phyloP scores from a whole-genome alignment of 1,140 invertebrate species.

The Caenorhabditis brenneri region DNA sequence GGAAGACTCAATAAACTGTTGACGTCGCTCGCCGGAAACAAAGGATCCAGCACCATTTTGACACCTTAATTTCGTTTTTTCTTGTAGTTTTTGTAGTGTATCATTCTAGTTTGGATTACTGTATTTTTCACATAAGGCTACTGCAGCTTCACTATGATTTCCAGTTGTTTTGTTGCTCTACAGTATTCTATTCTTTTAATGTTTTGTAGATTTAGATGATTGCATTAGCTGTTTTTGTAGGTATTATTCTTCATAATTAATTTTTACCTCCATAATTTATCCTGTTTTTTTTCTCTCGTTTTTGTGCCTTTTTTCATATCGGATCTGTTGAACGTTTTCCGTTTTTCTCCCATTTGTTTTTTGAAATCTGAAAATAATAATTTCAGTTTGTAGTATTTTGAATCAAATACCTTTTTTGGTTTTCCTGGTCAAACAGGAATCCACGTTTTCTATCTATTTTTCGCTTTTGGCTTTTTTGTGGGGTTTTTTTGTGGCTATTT shows the following conservation, averaged over 20 bases:
- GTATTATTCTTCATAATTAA: too few relatives aligned
- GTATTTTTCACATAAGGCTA: too few relatives aligned
- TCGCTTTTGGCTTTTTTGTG: neutral
- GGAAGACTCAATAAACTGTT: slow-evolving; percentile 86
- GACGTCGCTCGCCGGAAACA: slow-evolving; percentile 79
- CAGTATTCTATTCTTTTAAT: neutral
- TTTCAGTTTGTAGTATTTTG: too few relatives aligned
- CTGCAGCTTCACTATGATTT: slow-evolving; percentile 8
- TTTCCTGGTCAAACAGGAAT: neutral
- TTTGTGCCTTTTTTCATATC: too few relatives aligned
- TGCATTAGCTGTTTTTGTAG: too few relatives aligned
- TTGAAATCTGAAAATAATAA: too few relatives aligned
- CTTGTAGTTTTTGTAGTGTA: slow-evolving; percentile 21
- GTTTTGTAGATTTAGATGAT: too few relatives aligned
- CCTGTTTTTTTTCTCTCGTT: neutral
- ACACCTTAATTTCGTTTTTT: slow-evolving; percentile 57
- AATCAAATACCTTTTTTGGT: too few relatives aligned
- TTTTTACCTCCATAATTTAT: too few relatives aligned
- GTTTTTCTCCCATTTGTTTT: too few relatives aligned
- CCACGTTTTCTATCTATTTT: neutral
- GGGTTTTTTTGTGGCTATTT: neutral
- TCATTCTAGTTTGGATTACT: too few relatives aligned
- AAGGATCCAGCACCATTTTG: slow-evolving; percentile 60
- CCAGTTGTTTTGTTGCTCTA: neutral
- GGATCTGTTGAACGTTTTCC: too few relatives aligned